Conservation (phyloP, 2,888 invertebrate genomes). For the Plemyria rubiginata region DNA sequence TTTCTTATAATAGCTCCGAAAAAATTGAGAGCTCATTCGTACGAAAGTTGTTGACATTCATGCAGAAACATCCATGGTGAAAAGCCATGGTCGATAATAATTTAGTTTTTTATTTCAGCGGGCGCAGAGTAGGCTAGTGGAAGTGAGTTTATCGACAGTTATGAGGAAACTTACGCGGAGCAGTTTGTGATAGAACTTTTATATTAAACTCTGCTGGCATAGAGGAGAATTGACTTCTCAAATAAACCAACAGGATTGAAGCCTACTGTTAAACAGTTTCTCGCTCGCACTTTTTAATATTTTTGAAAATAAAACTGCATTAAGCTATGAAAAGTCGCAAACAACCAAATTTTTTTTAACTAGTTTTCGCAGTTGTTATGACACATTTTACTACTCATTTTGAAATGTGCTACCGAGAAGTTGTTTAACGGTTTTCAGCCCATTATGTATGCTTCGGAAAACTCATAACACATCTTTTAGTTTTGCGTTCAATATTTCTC, state of each 20-base stretch:
- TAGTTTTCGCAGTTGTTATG: no score
- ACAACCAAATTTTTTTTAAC: no score
- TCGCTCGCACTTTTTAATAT: no score
- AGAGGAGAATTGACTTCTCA: conserved; percentile 26
- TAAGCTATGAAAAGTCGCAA: no score
- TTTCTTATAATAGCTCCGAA: conserved; percentile 30
- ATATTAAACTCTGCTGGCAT: conserved; percentile 44
- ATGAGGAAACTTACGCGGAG: conserved; percentile 31
- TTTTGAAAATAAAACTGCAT: no score
- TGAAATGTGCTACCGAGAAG: no score
- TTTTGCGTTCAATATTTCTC: conserved; percentile 6
- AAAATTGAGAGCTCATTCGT: conserved; percentile 33
- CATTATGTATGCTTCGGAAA: conserved; percentile 4
- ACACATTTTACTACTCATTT: no score
- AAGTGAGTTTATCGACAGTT: conserved; percentile 34
- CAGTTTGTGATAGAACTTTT: conserved; percentile 47
- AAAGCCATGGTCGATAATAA: conserved; percentile 5
- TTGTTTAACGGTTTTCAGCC: no score
- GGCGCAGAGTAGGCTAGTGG: background rate
- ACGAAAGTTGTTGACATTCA: conserved; percentile 20
- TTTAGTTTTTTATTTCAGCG: conserved; percentile 18
- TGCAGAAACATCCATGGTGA: background rate
- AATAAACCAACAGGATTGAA: conserved; percentile 16
- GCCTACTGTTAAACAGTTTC: no score
- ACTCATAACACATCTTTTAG: background rate